Evolutionary conservation across 2,797 vertebrate genomes (phyloP), one percentile per base, ranked within the genome.

Genomic region (Chelidonichthys spinosus): DNA sequence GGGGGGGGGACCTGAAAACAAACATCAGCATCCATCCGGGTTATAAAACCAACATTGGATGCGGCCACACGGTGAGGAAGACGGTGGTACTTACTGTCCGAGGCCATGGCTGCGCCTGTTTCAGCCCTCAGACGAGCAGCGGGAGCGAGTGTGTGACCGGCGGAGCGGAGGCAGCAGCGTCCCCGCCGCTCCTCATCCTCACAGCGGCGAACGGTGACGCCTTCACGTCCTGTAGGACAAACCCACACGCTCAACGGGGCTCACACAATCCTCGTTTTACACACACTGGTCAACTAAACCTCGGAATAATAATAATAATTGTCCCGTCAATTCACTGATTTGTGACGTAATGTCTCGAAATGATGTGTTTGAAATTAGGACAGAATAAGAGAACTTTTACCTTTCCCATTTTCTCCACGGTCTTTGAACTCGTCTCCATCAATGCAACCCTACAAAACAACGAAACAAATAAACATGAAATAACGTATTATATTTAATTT

Each of bases 71-170:
- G 69, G 59, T 2, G 44, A 36, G 18, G 11, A 17, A 56, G 18
- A 35, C 6, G 72, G 55, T 32, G 7, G 63, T 92, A 96, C 96
- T 97, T 92, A 97, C 96, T 94, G 87, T 95, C 94, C 9, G 95
- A 90, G 84, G 91, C 94, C 96, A 96, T 96, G 91, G 90, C 87
- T 69, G 85, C 83, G 59, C 46, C n/a, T 64, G 42, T 3, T 65
- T 37, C 62, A 25, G 56, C 61, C 63, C 68, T 81, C 84, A 72
- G 32, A n/a, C 42, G 46, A 61, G 43, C 73, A 9, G 81, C 64
- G 53, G 81, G 5, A 69, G 37, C 17, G 11, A 10, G 64, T 7
- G 64, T 47, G 4, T 40, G 56, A 40, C 25, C 33, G 74, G 63
- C 49, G 72, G 71, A 42, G 78, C 33, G 36, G 32, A 63, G 75